phyloP scores from a whole-genome alignment of 2,113 vertebrate genomes.

The Salvelinus fontinalis region DNA sequence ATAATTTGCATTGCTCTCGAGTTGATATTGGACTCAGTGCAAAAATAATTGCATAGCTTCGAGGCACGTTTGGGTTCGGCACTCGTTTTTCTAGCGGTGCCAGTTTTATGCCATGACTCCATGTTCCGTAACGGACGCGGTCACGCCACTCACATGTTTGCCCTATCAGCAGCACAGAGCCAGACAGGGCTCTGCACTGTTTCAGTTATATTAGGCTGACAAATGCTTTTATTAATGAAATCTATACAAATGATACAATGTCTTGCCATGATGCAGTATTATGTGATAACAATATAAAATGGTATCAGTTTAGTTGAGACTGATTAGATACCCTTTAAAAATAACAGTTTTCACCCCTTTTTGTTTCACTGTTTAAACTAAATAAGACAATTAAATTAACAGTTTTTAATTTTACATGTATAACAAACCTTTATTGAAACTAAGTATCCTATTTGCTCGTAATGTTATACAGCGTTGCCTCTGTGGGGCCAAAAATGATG shows the following conservation, averaged over 20 bases:
- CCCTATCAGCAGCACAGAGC: background rate
- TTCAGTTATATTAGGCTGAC: background rate
- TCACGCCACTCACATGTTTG: slow-evolving; percentile 30
- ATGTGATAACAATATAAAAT: background rate
- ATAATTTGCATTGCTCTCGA: slow-evolving; percentile 83
- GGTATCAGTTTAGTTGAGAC: background rate
- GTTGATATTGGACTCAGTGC: slow-evolving; percentile 77
- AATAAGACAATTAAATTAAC: no score
- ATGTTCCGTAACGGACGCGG: slow-evolving; percentile 32
- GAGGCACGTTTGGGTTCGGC: slow-evolving; percentile 69
- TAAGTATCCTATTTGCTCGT: no score
- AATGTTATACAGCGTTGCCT: background rate
- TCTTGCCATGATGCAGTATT: background rate
- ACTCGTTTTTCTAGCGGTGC: slow-evolving; percentile 35
- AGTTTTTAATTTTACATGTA: no score
- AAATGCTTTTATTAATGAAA: background rate
- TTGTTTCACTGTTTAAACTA: no score
- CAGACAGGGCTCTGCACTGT: background rate
- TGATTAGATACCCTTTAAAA: background rate
- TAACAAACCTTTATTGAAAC: no score
- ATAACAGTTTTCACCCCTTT: no score
- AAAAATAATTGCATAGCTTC: slow-evolving; percentile 80
- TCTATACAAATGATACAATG: background rate
- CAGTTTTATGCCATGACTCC: slow-evolving; percentile 27
- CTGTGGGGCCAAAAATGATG: background rate